Percentiles rank a stretch among this genome's conserved stretches.
Conservation (phyloP, 2,888 invertebrate genomes). For the Troides helena region DNA sequence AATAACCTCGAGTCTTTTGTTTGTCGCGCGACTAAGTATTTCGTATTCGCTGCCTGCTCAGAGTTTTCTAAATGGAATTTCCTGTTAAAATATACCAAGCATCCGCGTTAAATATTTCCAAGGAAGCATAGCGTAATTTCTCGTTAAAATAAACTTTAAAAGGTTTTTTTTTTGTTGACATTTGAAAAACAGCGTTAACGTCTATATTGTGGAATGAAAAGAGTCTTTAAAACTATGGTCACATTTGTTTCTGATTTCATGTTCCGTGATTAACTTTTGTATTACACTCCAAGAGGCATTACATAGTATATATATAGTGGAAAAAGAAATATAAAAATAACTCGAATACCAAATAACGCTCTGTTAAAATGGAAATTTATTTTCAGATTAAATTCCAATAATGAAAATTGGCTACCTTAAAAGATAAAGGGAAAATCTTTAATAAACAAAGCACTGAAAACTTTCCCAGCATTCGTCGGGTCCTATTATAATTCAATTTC, state of each 20-base stretch:
- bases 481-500: constrained; percentile 22
- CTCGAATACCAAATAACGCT: too few species aligned
- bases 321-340: too few species aligned
- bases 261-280: too few species aligned
- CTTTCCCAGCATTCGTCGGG: constrained; percentile 8
- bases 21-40: neutral
- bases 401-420: neutral
- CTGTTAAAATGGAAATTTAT: neutral
- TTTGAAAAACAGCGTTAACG: neutral
- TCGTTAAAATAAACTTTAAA: neutral
- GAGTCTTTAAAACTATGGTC: too few species aligned
- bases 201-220: neutral
- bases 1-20: neutral
- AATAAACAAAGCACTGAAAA: constrained; percentile 12
- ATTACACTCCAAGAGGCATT: too few species aligned
- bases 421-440: constrained; percentile 3
- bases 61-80: constrained; percentile 2
- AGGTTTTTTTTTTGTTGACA: neutral
- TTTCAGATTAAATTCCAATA: neutral
- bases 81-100: constrained; percentile 1
- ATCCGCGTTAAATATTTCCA: neutral
- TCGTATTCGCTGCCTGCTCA: neutral
- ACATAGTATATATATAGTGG: too few species aligned
- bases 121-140: neutral
- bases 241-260: too few species aligned